phyloP scores from a whole-genome alignment of 1,140 invertebrate species.

The Belonocnema kinseyi region DNA sequence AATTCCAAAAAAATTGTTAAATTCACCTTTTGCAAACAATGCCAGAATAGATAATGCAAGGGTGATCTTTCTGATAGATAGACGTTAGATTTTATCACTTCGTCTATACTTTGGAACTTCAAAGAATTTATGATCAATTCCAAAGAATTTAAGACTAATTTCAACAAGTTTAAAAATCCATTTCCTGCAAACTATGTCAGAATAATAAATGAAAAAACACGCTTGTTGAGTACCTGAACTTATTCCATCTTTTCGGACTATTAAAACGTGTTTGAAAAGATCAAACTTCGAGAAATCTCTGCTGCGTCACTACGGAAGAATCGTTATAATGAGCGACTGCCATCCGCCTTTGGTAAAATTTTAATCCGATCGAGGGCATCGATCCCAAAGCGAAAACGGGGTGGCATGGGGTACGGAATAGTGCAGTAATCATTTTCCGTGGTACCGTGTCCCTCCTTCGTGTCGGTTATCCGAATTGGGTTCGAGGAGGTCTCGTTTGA shows the following conservation, averaged over 20 bases:
- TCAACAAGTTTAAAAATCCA: too few relatives aligned
- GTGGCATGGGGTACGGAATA: slow-evolving; percentile 7
- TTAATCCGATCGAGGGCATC: slow-evolving; percentile 23
- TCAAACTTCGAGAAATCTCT: not conserved
- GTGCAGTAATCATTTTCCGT: slow-evolving; percentile 22
- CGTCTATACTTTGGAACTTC: too few relatives aligned
- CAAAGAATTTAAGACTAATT: too few relatives aligned
- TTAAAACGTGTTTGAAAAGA: slow-evolving; percentile 5
- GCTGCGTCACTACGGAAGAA: slow-evolving; percentile 23
- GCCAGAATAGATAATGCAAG: too few relatives aligned
- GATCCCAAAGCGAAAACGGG: slow-evolving; percentile 11
- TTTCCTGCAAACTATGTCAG: too few relatives aligned
- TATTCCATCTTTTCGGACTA: not conserved
- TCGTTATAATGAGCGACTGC: slow-evolving; percentile 20
- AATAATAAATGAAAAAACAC: too few relatives aligned
- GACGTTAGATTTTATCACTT: too few relatives aligned
- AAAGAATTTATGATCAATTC: too few relatives aligned
- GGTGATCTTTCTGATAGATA: too few relatives aligned
- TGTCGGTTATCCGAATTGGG: slow-evolving; percentile 24
- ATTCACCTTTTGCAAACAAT: too few relatives aligned
- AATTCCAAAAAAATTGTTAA: too few relatives aligned
- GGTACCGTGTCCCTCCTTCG: slow-evolving; percentile 27
- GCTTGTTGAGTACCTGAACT: too few relatives aligned
- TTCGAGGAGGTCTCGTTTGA: slow-evolving; percentile 20
- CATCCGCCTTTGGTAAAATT: slow-evolving; percentile 19